Evolutionary conservation across 2,113 vertebrate genomes (phyloP), one percentile per base, ranked within the genome.

Genomic region (Tragelaphus buxtoni): DNA sequence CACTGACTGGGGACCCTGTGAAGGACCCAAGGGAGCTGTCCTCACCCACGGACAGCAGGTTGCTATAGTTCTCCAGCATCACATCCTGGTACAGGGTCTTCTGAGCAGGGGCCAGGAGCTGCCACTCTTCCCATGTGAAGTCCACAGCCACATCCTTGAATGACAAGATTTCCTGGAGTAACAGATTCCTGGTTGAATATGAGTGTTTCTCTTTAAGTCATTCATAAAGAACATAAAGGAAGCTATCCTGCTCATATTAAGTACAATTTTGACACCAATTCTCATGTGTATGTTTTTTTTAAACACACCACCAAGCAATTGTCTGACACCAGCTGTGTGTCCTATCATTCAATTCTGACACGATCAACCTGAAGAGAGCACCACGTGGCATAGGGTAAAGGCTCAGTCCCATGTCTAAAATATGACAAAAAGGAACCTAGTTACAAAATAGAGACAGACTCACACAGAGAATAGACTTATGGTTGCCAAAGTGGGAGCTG

Each of bases 81-180:
- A 83, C 80, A 9, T 83, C 80, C 13, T 2, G 11, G 53, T 83
- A 83, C 24, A 83, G n/a, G 24, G 14, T 26, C 80, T 58, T 83
- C 35, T 83, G 80, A 42, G n/a, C 80, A 28, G 80, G 80, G 24
- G 7, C 24, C 53, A 83, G 80, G 14, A 83, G 24, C 80, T 58
- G 80, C 88, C 80, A 83, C 80, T 83, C 80, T 22, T 83, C 80
- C 8, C 53, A 28, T 0, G 53, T 82, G 91, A 74, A 93, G 13
- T 85, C 51, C 86, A 90, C 80, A 26, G 93, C 90, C 20, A 97
- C 83, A 18, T 97, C 97, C 12, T 89, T 79, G 39, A 93, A 90
- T 2, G 81, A 85, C 90, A 96, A 53, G 0, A 20, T 45, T 60
- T 72, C 89, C 97, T 97, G 55, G 26, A 93, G 83, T 30, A 65